phyloP scores from a whole-genome alignment of 2,113 vertebrate genomes.

The Panthera leo region DNA sequence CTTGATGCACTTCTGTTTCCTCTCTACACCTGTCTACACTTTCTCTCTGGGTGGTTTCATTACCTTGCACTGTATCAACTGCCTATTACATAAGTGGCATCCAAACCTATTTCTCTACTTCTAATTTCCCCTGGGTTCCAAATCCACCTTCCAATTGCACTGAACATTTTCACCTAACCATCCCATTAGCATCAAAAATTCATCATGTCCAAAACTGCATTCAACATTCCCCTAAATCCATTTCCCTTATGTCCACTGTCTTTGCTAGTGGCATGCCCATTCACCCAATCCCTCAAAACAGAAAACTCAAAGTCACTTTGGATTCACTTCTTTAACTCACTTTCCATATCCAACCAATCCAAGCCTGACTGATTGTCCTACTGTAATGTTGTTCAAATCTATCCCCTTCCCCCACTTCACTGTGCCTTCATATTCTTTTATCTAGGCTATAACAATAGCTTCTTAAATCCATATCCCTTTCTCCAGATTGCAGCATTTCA shows the following conservation, averaged over 20 bases:
- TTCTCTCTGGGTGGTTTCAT: neutral
- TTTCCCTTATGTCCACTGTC: neutral
- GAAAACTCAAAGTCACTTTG: neutral
- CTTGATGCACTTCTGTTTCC: neutral
- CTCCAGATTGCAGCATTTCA: neutral
- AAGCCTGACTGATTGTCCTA: neutral
- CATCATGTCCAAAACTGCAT: neutral
- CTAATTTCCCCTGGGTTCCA: neutral
- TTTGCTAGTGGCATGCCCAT: neutral
- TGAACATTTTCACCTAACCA: constrained; percentile 1
- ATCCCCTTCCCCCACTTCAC: neutral
- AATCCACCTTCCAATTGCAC: neutral
- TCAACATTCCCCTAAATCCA: neutral
- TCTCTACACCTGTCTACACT: neutral
- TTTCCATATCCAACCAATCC: neutral
- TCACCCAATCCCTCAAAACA: neutral
- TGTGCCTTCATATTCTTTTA: neutral
- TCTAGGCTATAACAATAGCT: neutral
- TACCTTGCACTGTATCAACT: neutral
- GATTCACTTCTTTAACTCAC: neutral
- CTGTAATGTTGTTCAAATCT: neutral
- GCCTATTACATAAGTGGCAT: neutral
- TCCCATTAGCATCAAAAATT: neutral
- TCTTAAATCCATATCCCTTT: neutral
- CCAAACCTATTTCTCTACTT: neutral